Base-by-base conservation (phyloP, 2,113 vertebrate species). In the Quiscalus mexicanus region DNA sequence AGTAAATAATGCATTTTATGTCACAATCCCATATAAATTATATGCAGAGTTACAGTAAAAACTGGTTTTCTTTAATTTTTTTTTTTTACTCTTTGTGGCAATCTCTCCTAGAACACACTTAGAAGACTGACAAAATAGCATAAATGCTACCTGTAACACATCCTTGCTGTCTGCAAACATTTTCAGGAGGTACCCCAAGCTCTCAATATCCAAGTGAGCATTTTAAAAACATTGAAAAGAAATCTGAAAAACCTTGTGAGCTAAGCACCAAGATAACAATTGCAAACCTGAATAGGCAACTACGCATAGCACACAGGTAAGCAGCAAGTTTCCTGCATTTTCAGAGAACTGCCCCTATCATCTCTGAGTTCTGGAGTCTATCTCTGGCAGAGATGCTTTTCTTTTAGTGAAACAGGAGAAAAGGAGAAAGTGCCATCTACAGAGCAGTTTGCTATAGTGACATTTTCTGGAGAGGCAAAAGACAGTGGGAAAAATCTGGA, bases 391-490 rank as follows among this genome's bases (percentile, higher is more conserved):
- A n/a, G 18, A 5, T 42, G 3, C 2, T 63, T 70, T 42, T 3
- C 4, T 64, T 12, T 9, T 33, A n/a, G 14, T 19, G 56, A 39
- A 87, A 65, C 2, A 27, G 20, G 4, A 70, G 37, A 41, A 75
- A 31, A 65, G 15, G 19, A 53, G 10, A 50, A 55, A 47, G 17
- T 42, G 22, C 3, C 39, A 63, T 21, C 33, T 65, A 28, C 6
- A 35, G 30, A 76, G 33, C 19, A 62, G 16, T 5, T 11, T 59
- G 8, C 9, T 21, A 5, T 24, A 50, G 11, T 0, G 0, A 5
- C 6, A 6, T 68, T 68, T 85, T 39, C 10, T 55, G 17, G 15
- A 78, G 50, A 84, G 9, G 42, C 11, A 37, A 67, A 75, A 75
- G 17, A 19, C 15, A 13, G 1, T 10, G 11, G 14, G 13, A 67